Evolutionary conservation across 2,888 invertebrate species (phyloP), one percentile per base, ranked within the genome.

Genomic region (Colletes collaris): DNA sequence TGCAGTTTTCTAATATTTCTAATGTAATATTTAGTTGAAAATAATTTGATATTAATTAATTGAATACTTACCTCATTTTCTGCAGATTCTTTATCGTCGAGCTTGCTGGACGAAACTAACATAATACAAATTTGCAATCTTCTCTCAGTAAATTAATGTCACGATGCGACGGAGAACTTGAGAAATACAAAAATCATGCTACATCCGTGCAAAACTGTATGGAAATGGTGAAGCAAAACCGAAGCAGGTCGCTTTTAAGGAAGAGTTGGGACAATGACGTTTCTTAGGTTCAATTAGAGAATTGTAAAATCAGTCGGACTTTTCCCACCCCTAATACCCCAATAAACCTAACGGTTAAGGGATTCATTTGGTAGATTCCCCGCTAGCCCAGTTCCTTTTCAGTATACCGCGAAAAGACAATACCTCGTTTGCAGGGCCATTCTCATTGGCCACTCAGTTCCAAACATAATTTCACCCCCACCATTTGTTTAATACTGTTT

Each of bases 51-150:
- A 11, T 7, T 35, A 52, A 40, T 2, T n/a, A 35, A 49, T 58
- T 1, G 8, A 13, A 50, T 62, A 68, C 27, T 62, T 50, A 74
- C 74, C 55, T 68, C 7, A 10, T 27, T 68, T 4, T 3, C 8
- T 0, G 13, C 4, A 10, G 37, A 10, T 0, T n/a, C 4, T 11
- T 10, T 58, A 37, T 27, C 56, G 16, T 3, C 10, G n/a, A 0
- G n/a, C 0, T 2, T 10, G 35, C 3, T 10, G 0, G 64, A 46
- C 2, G 37, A 19, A 10, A 11, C 3, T 4, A 40, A 4, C 65
- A 71, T 76, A 2, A 5, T 50, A 11, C 11, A 59, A 13, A 46
- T 13, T 44, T 35, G 11, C 19, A 6, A 13, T 0, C 13, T 40
- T 4, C 7, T 19, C 13, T 49, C 2, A 2, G 19, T 11, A 0